Evolutionary conservation across 2,888 invertebrate species (phyloP), one percentile per base, ranked within the genome.

Genomic region (Tenthredo distinguenda): DNA sequence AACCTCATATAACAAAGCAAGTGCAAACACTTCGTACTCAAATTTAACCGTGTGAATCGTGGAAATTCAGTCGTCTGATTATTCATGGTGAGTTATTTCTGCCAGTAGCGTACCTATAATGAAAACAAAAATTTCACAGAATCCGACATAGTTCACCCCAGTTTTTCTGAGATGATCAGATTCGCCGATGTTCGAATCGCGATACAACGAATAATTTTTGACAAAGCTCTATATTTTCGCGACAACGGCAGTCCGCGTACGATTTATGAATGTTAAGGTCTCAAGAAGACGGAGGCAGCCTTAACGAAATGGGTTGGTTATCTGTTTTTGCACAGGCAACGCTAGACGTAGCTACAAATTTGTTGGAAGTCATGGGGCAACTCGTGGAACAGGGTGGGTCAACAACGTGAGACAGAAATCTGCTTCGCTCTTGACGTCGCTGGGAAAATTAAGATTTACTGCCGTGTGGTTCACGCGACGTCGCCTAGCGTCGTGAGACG

Each of bases 351-450:
- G 47, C 43, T 43, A 74, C 26, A 43, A 74, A 43, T 77, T 77
- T 77, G 77, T 77, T 34, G 21, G 18, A 77, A 77, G 31, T 77
- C 77, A 15, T 55, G 26, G 77, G 31, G 55, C n/a, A 55, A 55
- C 31, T 55, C 50, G 77, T 77, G 34, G n/a, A 31, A 77, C 31
- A 31, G 31, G 26, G 55, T 18, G 55, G 77, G 77, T 77, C 55
- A 77, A 77, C 50, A 34, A 77, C 50, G 18, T 55, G n/a, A 18
- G 55, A 77, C 77, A 77, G 77, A 77, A 77, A 50, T 77, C n/a
- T 50, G 47, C 55, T 12, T 47, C 76, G 40, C 10, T 15, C 76
- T 55, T 50, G 77, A 55, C 55, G 55, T 77, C 77, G 50, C 55
- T 55, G 55, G 77, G 2, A 74, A 77, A 77, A 77, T 77, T 55